Conservation (phyloP, 2,797 vertebrate genomes). For the Buphagus erythrorhynchus region DNA sequence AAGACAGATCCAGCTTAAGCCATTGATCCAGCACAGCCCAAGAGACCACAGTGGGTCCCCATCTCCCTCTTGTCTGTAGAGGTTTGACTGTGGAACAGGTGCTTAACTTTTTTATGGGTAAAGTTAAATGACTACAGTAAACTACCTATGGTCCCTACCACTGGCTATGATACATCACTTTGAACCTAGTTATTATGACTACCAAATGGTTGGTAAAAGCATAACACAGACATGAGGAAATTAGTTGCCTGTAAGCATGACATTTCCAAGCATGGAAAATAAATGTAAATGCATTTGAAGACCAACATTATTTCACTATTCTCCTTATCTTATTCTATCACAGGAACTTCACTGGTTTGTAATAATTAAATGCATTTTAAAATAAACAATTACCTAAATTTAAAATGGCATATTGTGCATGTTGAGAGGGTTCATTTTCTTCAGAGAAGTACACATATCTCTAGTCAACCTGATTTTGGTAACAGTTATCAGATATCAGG, state of each 20-base stretch:
- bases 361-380: neutral
- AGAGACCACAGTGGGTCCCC: neutral
- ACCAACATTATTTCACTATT: neutral
- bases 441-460: neutral
- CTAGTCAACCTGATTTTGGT: neutral
- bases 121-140: neutral
- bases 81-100: neutral
- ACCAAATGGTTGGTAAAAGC: neutral
- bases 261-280: neutral
- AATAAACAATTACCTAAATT: neutral
- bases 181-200: neutral
- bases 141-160: neutral
- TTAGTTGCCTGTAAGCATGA: fast-evolving
- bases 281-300: neutral
- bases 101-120: neutral
- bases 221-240: neutral
- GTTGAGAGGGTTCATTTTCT: neutral
- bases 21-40: neutral
- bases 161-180: neutral
- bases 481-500: neutral
- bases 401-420: neutral
- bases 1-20: neutral
- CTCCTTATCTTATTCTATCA: neutral
- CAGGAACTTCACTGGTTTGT: neutral
- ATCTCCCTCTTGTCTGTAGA: neutral